Percentiles rank a stretch among this genome's conserved stretches.
phyloP scores from a whole-genome alignment of 1,140 invertebrate genomes.

The Heliconius eleuchia region DNA sequence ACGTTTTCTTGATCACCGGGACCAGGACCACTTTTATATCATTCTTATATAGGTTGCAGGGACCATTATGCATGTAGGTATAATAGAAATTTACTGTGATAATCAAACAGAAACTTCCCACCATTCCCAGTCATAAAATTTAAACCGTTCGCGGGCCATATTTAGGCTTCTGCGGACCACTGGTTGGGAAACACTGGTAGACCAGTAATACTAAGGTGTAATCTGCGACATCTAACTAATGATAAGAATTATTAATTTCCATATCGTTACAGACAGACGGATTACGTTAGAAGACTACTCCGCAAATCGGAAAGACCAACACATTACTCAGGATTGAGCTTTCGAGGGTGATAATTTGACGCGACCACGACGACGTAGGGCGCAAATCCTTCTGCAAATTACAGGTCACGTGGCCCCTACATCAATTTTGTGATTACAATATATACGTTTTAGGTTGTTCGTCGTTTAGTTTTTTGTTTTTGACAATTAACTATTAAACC shows the following conservation, averaged over 20 bases:
- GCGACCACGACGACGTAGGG: slow-evolving; percentile 58
- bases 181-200: too few species aligned
- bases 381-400: slow-evolving; percentile 69
- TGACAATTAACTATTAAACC: neutral
- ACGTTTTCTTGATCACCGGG: too few species aligned
- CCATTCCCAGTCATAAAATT: too few species aligned
- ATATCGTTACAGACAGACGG: slow-evolving; percentile 7
- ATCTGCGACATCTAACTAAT: neutral
- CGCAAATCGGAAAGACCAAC: slow-evolving; percentile 52
- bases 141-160: too few species aligned
- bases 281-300: slow-evolving; percentile 24
- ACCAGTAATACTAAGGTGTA: neutral
- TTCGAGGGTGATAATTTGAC: slow-evolving; percentile 54
- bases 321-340: slow-evolving; percentile 49
- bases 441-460: neutral
- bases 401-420: slow-evolving; percentile 56
- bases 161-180: too few species aligned
- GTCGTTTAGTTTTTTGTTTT: neutral
- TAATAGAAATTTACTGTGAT: too few species aligned
- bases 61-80: too few species aligned
- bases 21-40: too few species aligned
- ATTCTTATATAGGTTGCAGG: too few species aligned
- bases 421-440: slow-evolving; percentile 31
- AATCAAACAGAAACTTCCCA: too few species aligned
- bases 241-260: slow-evolving; percentile 17